Evolutionary conservation across 2,797 vertebrate species (phyloP), one percentile per base, ranked within the genome.

Genomic region (Pelobates cultripes): DNA sequence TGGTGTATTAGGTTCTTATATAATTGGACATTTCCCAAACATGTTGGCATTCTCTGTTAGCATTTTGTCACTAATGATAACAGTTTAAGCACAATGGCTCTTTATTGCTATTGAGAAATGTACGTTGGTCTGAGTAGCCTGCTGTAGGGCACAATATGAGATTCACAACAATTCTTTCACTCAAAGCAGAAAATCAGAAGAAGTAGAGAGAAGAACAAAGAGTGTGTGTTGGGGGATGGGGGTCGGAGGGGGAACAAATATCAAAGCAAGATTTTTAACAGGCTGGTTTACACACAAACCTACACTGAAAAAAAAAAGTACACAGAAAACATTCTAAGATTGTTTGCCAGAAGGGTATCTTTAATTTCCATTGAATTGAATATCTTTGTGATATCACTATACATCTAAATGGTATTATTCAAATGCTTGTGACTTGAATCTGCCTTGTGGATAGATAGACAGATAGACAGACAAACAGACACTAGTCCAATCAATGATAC

Each of bases 351-450:
- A 79, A 45, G 51, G 51, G 77, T 64, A 53, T n/a, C 17, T 72
- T 79, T 79, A 15, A 72, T 79, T 79, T 67, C 43, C 60, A 66
- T 73, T 63, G 10, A 80, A 66, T 51, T 47, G 44, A 69, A 74
- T 9, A 55, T 44, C 44, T 74, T 73, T 79, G 42, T 74, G 73
- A 80, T 74, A 70, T 68, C 64, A 63, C 63, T 68, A 47, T 68
- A 74, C 61, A 68, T 42, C 71, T 28, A 43, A 47, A 68, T 47
- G 57, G 71, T 71, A 60, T 42, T 68, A 8, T 80, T 74, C 53
- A 51, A 66, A 47, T 51, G 57, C 74, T 68, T 51, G 68, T 80
- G 47, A 43, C 68, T 45, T 8, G 51, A 70, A 28, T 28, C 28
- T 7, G 12, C 28, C 66, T 63, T 73, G 13, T 43, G 14, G 43